phyloP scores from a whole-genome alignment of 1,140 invertebrate genomes.

The Nasonia giraulti region DNA sequence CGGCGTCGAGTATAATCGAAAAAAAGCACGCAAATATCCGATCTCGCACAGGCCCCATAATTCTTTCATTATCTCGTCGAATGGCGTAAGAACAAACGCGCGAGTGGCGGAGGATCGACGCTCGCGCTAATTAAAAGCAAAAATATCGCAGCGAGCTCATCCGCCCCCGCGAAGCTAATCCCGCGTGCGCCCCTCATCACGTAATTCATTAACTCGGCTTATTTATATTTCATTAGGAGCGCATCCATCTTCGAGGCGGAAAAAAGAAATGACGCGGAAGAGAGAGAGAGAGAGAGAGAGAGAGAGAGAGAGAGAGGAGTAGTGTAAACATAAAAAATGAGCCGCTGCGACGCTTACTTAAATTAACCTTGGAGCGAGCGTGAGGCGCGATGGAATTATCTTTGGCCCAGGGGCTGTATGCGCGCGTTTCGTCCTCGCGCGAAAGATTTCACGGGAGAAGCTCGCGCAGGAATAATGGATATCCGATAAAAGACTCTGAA shows the following conservation, averaged over 20 bases:
- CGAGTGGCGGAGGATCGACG: not conserved
- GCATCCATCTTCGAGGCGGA: not conserved
- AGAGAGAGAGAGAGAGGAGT: not conserved
- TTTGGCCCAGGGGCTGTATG: not conserved
- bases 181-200: not conserved
- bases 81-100: not conserved
- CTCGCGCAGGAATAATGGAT: slow-evolving; percentile 41
- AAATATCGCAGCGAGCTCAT: slow-evolving; percentile 10
- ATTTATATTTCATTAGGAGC: slow-evolving; percentile 42
- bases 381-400: slow-evolving; percentile 8
- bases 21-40: not conserved
- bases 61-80: not conserved
- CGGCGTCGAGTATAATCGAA: not conserved
- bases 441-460: slow-evolving; percentile 16
- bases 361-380: slow-evolving; percentile 4
- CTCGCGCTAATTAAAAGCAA: slow-evolving; percentile 32
- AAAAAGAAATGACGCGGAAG: slow-evolving; percentile 24
- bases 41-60: not conserved
- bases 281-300: not conserved
- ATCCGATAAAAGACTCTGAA: slow-evolving; percentile 46
- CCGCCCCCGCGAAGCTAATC: not conserved
- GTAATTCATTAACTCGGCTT: slow-evolving; percentile 38
- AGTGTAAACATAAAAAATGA: slow-evolving; percentile 41
- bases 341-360: slow-evolving; percentile 20
- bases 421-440: not conserved